phyloP scores from a whole-genome alignment of 2,888 invertebrate species.

The Acrobasis suavella region DNA sequence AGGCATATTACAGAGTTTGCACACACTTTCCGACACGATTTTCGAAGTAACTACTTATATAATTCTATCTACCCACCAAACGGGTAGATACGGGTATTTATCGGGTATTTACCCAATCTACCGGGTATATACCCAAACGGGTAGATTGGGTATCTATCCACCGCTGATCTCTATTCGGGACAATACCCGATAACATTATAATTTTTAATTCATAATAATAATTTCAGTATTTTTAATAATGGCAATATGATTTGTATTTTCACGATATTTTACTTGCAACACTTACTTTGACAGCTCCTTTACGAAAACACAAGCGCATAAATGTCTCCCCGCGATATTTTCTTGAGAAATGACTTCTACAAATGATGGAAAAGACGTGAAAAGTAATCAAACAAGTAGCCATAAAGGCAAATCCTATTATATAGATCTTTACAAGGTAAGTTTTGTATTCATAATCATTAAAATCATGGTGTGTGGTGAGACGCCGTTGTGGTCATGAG shows the following conservation, averaged over 20 bases:
- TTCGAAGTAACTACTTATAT: no score
- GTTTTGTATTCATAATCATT: slow-evolving; percentile 53
- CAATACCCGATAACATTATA: no score
- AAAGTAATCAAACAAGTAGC: slow-evolving; percentile 75
- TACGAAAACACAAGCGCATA: slow-evolving; percentile 82
- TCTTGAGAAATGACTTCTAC: slow-evolving; percentile 83
- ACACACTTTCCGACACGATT: no score
- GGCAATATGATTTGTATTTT: slow-evolving; percentile 1
- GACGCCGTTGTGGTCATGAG: slow-evolving; percentile 74
- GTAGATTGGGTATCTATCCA: no score
- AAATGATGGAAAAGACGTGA: slow-evolving; percentile 81
- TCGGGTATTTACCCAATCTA: no score
- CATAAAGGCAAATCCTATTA: slow-evolving; percentile 76
- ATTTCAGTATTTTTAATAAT: not conserved
- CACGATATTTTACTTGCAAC: slow-evolving; percentile 43
- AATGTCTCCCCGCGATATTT: slow-evolving; percentile 82
- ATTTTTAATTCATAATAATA: no score
- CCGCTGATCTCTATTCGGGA: no score
- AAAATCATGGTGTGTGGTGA: slow-evolving; percentile 44
- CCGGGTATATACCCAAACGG: no score
- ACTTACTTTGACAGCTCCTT: slow-evolving; percentile 77
- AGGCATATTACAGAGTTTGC: no score
- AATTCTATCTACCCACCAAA: no score
- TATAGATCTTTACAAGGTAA: slow-evolving; percentile 79
- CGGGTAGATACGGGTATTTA: no score